Evolutionary conservation across 2,797 vertebrate species (phyloP), one percentile per base, ranked within the genome.

Genomic region (Hozukius guyotensis): DNA sequence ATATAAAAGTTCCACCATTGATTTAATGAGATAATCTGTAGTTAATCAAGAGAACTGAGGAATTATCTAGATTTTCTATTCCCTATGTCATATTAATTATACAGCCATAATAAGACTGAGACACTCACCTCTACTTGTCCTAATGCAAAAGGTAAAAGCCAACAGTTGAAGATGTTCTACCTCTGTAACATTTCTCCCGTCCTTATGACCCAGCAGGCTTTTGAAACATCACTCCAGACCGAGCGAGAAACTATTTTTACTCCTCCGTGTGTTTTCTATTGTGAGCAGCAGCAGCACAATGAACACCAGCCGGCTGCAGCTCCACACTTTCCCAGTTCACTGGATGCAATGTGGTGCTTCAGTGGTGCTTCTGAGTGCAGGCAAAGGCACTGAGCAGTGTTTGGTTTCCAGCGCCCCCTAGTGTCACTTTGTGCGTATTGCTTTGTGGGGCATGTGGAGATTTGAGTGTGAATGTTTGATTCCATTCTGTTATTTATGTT

Each of bases 71-170:
- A 24, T 36, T 25, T 36, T 78, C 2, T 63, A 2, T 20, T 59
- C 42, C 25, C 31, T 14, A 4, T 56, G 3, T 59, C 27, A 62
- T 6, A 59, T 20, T 36, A 61, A 76, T 38, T 3, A 34, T 5
- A 49, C 5, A 68, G 1, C 1, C 2, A 65, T 42, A 2, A 65
- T 42, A 2, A 63, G 6, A 69, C 5, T 60, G 2, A 85, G 27
- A 69, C 53, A 91, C 94, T 92, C 62, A 94, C 94, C 91, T 88
- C 76, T 74, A 32, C 55, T 87, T 80, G 74, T 89, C 77, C 52
- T 49, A 10, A 65, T 24, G 38, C 61, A 87, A 80, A 69, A 74
- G 18, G 25, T 66, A 63, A 83, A 88, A 82, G 14, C 13, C 73
- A 84, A 49, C 14, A 77, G 59, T 22, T 75, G 68, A 34, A 72